Conservation (phyloP, 2,888 invertebrate species). For the Drosophila mercatorum region DNA sequence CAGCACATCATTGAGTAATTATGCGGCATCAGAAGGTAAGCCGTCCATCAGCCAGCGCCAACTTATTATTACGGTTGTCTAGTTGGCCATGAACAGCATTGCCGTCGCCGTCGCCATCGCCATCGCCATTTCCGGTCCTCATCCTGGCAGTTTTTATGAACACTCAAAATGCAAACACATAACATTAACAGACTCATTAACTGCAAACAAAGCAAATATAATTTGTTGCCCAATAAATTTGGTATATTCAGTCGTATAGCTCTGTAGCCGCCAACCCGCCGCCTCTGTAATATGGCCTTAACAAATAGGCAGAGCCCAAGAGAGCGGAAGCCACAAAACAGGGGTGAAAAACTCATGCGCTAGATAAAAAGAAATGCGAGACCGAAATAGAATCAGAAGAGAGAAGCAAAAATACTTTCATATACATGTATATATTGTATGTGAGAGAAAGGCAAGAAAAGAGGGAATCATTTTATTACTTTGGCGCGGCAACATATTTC, state of each 20-base stretch:
- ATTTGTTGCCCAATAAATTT: constrained; percentile 76
- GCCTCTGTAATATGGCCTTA: constrained; percentile 32
- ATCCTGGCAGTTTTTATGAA: constrained; percentile 58
- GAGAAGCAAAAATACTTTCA: neutral
- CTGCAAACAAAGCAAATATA: constrained; percentile 76
- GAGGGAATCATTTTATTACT: constrained; percentile 73
- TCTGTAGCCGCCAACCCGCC: constrained; percentile 11
- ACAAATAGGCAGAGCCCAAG: constrained; percentile 44
- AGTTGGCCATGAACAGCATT: constrained; percentile 18
- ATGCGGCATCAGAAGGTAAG: constrained; percentile 60
- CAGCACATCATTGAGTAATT: constrained; percentile 74
- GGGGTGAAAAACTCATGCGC: constrained; percentile 28
- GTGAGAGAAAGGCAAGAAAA: constrained; percentile 42
- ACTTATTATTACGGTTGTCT: constrained; percentile 41
- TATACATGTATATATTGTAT: neutral
- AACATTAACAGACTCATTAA: constrained; percentile 78
- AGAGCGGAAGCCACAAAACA: constrained; percentile 67
- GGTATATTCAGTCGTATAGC: constrained; percentile 46
- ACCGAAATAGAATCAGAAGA: constrained; percentile 26
- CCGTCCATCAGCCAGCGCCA: constrained; percentile 21
- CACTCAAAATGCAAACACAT: constrained; percentile 75
- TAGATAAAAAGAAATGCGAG: constrained; percentile 37
- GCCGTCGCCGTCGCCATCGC: neutral
- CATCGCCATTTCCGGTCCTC: constrained; percentile 2
- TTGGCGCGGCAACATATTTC: constrained; percentile 75